These are phyloP conservation scores for Rugalucina vietnamica DNA, from an alignment of 2,888 invertebrate genomes.

Conservation along the genomic window DNA sequence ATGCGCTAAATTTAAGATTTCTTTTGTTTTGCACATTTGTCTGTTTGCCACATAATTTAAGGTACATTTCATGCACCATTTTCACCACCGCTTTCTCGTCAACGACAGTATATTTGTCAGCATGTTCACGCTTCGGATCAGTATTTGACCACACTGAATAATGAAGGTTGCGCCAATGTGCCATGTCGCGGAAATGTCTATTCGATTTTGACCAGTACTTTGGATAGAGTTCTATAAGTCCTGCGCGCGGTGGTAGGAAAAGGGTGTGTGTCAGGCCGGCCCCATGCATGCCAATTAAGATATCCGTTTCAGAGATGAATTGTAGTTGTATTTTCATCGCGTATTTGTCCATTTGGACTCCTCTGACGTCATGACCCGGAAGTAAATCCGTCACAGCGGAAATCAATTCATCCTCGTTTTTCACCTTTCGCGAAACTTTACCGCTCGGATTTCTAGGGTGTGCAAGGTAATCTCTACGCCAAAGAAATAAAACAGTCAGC, in stretches of 20 bases:
- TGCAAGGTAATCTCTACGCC: slow-evolving; percentile 82
- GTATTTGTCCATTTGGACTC: slow-evolving; percentile 77
- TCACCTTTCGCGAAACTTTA: slow-evolving; percentile 78
- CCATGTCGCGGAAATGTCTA: slow-evolving; percentile 75
- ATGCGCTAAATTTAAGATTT: too few species aligned
- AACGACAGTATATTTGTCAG: not conserved
- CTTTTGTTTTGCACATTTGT: too few species aligned
- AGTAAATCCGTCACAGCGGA: slow-evolving; percentile 59
- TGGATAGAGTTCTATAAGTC: slow-evolving; percentile 80
- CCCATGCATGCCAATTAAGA: slow-evolving; percentile 83
- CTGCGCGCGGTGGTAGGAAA: slow-evolving; percentile 78
- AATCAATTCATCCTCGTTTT: slow-evolving; percentile 80
- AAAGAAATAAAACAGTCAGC: slow-evolving; percentile 78
- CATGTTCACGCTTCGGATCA: slow-evolving; percentile 55
- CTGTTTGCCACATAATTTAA: not conserved
- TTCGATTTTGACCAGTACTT: slow-evolving; percentile 71
- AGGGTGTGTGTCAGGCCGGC: slow-evolving; percentile 81
- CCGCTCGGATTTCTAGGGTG: slow-evolving; percentile 82
- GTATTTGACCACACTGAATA: slow-evolving; percentile 80
- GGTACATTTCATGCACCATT: not conserved
- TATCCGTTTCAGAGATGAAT: slow-evolving; percentile 76
- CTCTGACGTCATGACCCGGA: slow-evolving; percentile 67
- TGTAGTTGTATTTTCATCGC: slow-evolving; percentile 77
- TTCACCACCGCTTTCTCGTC: not conserved
- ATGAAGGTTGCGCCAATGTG: slow-evolving; percentile 77